Base-by-base conservation (phyloP, 2,797 vertebrate species). In the Manis javanica region DNA sequence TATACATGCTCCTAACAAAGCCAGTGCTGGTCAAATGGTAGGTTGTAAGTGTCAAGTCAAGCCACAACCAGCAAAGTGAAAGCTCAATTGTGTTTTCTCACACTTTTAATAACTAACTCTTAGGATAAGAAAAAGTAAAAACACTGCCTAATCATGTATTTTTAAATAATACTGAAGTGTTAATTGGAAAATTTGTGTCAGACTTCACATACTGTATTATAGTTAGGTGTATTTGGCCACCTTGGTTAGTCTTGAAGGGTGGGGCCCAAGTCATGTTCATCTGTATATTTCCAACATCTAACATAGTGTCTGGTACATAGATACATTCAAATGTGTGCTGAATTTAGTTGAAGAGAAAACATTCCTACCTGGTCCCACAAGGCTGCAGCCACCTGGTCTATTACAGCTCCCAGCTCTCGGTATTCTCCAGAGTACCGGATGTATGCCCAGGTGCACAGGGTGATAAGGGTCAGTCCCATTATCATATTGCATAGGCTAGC, bases 401-500 rank as follows among this genome's bases (percentile, higher is more conserved):
- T 99, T 94, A 99, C 99, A 1, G 99, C 99, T 0, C 99, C 99
- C 55, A 99, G 99, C 97, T 99, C 99, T 57, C 99, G 98, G 98
- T 99, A 99, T 96, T 99, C 99, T 97, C 99, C 99, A 14, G 99
- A 99, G 98, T 99, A 99, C 39, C 99, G 99, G 98, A 99, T 99
- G 97, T 99, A 99, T 3, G 99, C 99, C 99, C 99, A 99, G 97
- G 99, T 99, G 97, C 99, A 99, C 90, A 99, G 98, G 0, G 99
- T 99, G 99, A 99, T 99, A 15, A 99, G 99, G 0, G 99, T 99
- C 98, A 99, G 99, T 94, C 99, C 99, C 98, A 99, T 99, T 95
- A 99, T 98, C 99, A 99, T 99, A 99, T 99, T 99, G 97, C 99
- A 99, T 95, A 99, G 98, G 95, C 99, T 99, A 98, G 99, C 99